A percentile compares a stretch with the other conserved stretches of the same genome.
phyloP scores from a whole-genome alignment of 2,797 vertebrate genomes.

The Tadarida brasiliensis region DNA sequence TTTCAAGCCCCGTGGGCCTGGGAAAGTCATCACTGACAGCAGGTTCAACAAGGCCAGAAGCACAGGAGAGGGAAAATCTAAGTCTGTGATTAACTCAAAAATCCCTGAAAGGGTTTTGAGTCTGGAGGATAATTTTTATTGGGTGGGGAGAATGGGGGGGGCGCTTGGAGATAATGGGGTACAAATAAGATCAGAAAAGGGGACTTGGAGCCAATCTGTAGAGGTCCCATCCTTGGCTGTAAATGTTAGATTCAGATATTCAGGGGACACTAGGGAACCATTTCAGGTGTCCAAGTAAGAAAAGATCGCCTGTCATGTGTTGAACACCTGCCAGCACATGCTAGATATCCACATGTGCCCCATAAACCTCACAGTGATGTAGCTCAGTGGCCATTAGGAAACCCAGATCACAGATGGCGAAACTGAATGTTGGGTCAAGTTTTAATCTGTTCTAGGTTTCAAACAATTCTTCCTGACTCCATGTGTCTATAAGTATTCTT shows the following conservation, averaged over 20 bases:
- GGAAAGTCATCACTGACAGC: not conserved
- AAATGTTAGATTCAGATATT: not conserved
- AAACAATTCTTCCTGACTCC: not conserved
- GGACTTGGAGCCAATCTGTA: not conserved
- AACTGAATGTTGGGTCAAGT: not conserved
- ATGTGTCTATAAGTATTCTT: not conserved
- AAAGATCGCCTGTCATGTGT: not conserved
- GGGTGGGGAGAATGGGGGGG: rapidly evolving
- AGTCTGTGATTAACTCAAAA: not conserved
- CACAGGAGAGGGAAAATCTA: not conserved
- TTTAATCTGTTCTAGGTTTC: not conserved
- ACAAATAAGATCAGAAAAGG: not conserved
- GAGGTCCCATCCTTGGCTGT: not conserved
- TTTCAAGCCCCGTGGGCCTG: not conserved
- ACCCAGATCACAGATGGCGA: not conserved
- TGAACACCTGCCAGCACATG: not conserved
- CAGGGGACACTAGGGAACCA: not conserved
- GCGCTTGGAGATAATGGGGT: not conserved
- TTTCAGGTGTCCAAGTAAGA: not conserved
- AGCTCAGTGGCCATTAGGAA: not conserved
- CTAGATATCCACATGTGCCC: not conserved
- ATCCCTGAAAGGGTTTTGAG: not conserved
- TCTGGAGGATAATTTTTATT: not conserved
- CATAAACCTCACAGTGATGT: not conserved
- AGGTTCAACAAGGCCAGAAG: not conserved